Evolutionary conservation across 2,113 vertebrate species (phyloP).

Genomic region (Apaloderma vittatum): DNA sequence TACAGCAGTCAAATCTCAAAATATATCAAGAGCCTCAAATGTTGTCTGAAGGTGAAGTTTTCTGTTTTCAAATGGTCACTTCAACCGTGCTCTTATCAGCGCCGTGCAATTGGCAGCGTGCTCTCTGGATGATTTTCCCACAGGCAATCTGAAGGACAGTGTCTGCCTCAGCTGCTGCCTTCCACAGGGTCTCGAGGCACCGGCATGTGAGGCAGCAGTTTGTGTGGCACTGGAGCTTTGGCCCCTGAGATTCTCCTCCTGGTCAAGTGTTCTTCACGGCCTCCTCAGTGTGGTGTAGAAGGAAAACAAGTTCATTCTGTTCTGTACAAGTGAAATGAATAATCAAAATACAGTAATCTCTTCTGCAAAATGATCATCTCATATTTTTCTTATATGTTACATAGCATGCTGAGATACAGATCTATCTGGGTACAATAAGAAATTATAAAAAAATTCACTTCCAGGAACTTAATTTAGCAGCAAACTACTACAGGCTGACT

Average conservation of each 20-base stretch:
- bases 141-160: background rate
- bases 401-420: background rate
- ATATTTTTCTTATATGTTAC: background rate
- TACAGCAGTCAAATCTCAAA: background rate
- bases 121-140: background rate
- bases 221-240: too few species aligned
- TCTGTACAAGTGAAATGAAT: background rate
- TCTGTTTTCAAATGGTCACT: background rate
- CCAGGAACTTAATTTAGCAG: background rate
- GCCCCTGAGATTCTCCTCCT: background rate
- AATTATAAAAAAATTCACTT: background rate
- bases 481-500: background rate
- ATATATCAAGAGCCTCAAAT: background rate
- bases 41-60: background rate
- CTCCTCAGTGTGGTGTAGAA: background rate
- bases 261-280: fast-evolving
- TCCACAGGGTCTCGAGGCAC: background rate
- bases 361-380: background rate
- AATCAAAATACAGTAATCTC: background rate
- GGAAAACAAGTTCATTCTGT: background rate
- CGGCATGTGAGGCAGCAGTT: fast-evolving
- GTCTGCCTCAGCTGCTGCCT: background rate
- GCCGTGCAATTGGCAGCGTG: fast-evolving
- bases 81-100: fast-evolving
- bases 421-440: background rate